phyloP scores from a whole-genome alignment of 2,888 invertebrate genomes.

The Elegia similella region DNA sequence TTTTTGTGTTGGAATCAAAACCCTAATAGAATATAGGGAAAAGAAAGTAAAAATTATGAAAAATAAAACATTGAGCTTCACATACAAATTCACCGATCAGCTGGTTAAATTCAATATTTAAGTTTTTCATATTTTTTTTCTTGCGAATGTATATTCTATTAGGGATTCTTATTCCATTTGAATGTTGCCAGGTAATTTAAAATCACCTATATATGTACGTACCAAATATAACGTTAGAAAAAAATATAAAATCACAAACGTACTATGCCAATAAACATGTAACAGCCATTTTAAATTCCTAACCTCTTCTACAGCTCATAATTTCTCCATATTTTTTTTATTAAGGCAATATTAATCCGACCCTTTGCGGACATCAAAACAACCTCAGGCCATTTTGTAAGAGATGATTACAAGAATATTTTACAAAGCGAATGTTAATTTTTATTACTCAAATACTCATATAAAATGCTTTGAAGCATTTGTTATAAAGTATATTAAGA shows the following conservation, averaged over 20 bases:
- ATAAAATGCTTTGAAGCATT: slow-evolving; percentile 43
- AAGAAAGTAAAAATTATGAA: no score
- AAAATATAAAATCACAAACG: neutral
- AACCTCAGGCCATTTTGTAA: slow-evolving; percentile 71
- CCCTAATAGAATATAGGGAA: no score
- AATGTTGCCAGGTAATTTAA: no score
- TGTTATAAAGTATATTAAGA: slow-evolving; percentile 17
- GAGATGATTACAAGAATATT: slow-evolving; percentile 70
- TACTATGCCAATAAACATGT: slow-evolving; percentile 37
- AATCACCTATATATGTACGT: no score
- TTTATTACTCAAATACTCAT: slow-evolving; percentile 62
- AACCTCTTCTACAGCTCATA: slow-evolving; percentile 37
- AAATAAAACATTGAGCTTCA: no score
- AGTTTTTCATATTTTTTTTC: no score
- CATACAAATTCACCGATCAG: no score
- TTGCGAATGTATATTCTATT: no score
- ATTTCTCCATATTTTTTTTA: slow-evolving; percentile 40
- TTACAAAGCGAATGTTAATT: slow-evolving; percentile 74
- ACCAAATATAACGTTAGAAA: no score
- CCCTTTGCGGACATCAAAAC: slow-evolving; percentile 72
- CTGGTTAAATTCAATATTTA: no score
- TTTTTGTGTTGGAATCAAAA: no score
- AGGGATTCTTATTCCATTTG: no score
- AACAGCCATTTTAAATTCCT: slow-evolving; percentile 52
- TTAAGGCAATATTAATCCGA: slow-evolving; percentile 71